These are phyloP conservation scores for Nebria ingens DNA, from an alignment of 1,140 invertebrate genomes.

Conservation along the genomic window DNA sequence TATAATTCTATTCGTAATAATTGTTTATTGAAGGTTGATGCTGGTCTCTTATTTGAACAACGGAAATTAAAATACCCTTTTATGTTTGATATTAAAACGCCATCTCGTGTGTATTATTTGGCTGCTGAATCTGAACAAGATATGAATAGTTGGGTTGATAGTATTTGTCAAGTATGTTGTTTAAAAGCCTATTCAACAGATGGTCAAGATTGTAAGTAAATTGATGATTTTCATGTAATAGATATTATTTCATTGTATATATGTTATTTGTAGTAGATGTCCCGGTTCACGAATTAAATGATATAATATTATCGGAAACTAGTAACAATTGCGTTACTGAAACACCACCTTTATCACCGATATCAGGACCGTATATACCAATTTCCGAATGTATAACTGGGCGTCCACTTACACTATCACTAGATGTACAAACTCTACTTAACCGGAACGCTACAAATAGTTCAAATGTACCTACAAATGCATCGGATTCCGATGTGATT, in stretches of 20 bases:
- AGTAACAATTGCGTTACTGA: conserved; percentile 10
- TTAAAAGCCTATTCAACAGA: conserved; percentile 68
- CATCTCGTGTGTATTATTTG: conserved; percentile 80
- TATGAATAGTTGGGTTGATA: conserved; percentile 92
- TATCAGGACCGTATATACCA: conserved; percentile 57
- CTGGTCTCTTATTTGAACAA: conserved; percentile 71
- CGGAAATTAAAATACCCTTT: conserved; percentile 70
- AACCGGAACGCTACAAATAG: neutral
- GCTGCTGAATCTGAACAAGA: conserved; percentile 82
- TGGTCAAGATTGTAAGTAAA: conserved; percentile 42
- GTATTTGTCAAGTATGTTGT: conserved; percentile 85
- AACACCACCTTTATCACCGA: conserved; percentile 28
- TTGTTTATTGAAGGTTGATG: conserved; percentile 53
- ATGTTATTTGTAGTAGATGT: neutral
- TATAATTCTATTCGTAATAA: too few species aligned
- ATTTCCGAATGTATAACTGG: conserved; percentile 87
- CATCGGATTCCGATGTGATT: neutral
- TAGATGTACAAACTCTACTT: conserved; percentile 6
- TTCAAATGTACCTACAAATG: neutral
- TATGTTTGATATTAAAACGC: conserved; percentile 83
- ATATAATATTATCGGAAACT: neutral
- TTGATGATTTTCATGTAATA: conserved; percentile 1
- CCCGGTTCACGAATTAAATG: neutral
- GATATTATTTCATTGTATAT: neutral
- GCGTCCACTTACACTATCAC: conserved; percentile 37